Evolutionary conservation across 1,140 invertebrate genomes (phyloP).

Genomic region (Eufriesea mexicana): DNA sequence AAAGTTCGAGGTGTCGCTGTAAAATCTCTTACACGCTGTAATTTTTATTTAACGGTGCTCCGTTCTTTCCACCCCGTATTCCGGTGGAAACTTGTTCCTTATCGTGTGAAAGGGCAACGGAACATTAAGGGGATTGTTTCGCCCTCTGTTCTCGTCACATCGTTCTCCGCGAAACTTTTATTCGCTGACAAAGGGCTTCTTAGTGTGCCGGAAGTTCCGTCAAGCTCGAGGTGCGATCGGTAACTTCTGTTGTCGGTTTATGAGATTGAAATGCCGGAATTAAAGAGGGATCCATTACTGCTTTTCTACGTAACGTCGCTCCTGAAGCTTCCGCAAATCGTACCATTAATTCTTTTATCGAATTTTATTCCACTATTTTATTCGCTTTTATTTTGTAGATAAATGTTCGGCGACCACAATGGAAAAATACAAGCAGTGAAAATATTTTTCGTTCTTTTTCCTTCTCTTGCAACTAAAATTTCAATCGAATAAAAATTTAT

Average conservation of each 20-base stretch:
- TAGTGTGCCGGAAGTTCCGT: background rate
- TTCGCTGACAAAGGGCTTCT: background rate
- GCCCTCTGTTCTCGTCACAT: background rate
- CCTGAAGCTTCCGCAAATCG: too few species aligned
- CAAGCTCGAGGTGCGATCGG: background rate
- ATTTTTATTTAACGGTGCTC: constrained; percentile 39
- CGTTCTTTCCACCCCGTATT: background rate
- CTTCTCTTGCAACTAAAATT: too few species aligned
- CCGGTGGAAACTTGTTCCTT: constrained; percentile 24
- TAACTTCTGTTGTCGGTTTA: background rate
- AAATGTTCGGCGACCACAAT: too few species aligned
- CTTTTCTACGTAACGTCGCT: too few species aligned
- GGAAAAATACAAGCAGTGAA: too few species aligned
- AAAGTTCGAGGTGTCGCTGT: constrained; percentile 3
- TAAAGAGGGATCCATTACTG: too few species aligned
- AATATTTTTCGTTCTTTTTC: too few species aligned
- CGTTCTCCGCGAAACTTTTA: constrained; percentile 1
- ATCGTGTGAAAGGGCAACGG: constrained; percentile 9
- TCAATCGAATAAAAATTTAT: too few species aligned
- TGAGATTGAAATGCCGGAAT: background rate
- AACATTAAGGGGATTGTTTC: constrained; percentile 36
- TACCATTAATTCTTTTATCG: too few species aligned
- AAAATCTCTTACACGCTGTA: constrained; percentile 28
- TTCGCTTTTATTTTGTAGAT: too few species aligned
- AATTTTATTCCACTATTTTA: too few species aligned